Percentiles rank a stretch among this genome's conserved stretches.
These are phyloP conservation scores for Nothocercus julius DNA, from an alignment of 2,113 vertebrate genomes.

Conservation along the genomic window DNA sequence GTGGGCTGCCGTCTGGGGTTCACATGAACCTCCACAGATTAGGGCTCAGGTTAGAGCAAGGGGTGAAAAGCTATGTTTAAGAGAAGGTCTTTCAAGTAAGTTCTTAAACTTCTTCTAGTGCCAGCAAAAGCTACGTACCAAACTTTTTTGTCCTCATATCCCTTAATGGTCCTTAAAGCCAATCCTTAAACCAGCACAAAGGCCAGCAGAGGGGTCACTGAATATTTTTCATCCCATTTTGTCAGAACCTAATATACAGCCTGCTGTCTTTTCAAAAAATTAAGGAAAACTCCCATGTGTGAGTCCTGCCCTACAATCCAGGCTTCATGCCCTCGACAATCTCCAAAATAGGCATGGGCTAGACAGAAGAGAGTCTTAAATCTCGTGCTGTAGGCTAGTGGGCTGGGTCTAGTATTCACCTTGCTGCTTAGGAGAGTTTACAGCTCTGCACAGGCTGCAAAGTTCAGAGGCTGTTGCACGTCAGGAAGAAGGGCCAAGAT, in stretches of 20 bases:
- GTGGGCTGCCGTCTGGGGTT: background rate
- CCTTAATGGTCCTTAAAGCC: background rate
- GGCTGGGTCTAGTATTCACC: background rate
- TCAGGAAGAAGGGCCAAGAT: background rate
- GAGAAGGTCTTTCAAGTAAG: background rate
- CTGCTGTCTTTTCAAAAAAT: background rate
- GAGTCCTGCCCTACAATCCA: background rate
- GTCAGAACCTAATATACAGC: background rate
- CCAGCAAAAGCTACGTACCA: background rate
- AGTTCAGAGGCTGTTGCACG: rapidly evolving
- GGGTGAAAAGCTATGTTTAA: background rate
- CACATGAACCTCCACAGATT: background rate
- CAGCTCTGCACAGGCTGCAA: background rate
- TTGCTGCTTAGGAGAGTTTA: background rate
- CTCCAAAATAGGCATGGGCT: background rate
- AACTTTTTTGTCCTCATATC: background rate
- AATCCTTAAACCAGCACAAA: background rate
- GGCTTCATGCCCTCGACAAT: background rate
- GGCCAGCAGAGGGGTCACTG: background rate
- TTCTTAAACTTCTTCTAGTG: background rate
- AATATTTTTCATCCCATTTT: background rate
- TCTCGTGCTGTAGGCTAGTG: conserved; percentile 21
- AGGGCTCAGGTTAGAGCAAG: background rate
- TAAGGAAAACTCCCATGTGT: background rate
- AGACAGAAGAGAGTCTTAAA: background rate